A percentile compares a stretch with the other conserved stretches of the same genome.
These are phyloP conservation scores for Caranx melampygus DNA, from an alignment of 2,113 vertebrate genomes.

Conservation along the genomic window DNA sequence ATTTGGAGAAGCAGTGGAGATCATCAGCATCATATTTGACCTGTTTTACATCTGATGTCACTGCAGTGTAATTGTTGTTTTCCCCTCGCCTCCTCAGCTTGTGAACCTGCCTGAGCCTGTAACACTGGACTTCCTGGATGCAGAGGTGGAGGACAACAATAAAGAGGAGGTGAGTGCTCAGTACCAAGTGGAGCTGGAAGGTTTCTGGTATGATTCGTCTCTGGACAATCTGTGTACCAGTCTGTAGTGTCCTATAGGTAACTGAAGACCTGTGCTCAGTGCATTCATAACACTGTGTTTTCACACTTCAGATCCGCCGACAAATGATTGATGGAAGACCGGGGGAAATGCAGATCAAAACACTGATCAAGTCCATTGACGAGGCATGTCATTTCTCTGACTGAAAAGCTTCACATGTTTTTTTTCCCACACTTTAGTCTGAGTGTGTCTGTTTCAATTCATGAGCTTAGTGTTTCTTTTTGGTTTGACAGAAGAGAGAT, in stretches of 20 bases:
- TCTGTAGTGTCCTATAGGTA: neutral
- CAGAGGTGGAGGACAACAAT: constrained; percentile 95
- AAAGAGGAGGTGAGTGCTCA: constrained; percentile 90
- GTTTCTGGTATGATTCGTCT: constrained; percentile 14
- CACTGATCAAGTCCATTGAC: constrained; percentile 93
- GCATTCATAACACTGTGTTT: constrained; percentile 13
- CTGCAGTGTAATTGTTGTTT: neutral
- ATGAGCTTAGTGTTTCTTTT: too few species aligned
- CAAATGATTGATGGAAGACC: constrained; percentile 96
- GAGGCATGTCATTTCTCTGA: constrained; percentile 83
- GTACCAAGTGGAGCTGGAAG: constrained; percentile 1
- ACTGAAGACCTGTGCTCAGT: neutral
- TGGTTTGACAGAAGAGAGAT: too few species aligned
- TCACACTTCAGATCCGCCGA: constrained; percentile 88
- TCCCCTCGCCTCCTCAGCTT: constrained; percentile 76
- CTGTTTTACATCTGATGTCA: neutral
- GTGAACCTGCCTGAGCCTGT: constrained; percentile 96
- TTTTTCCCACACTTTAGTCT: neutral
- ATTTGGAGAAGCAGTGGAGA: neutral
- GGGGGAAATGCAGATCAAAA: constrained; percentile 91
- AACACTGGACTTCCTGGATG: constrained; percentile 96
- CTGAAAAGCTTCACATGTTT: neutral
- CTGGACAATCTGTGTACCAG: neutral
- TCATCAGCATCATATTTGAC: neutral
- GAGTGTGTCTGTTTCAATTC: neutral